phyloP scores from a whole-genome alignment of 2,888 invertebrate species.

The Agrilus cyanescens region DNA sequence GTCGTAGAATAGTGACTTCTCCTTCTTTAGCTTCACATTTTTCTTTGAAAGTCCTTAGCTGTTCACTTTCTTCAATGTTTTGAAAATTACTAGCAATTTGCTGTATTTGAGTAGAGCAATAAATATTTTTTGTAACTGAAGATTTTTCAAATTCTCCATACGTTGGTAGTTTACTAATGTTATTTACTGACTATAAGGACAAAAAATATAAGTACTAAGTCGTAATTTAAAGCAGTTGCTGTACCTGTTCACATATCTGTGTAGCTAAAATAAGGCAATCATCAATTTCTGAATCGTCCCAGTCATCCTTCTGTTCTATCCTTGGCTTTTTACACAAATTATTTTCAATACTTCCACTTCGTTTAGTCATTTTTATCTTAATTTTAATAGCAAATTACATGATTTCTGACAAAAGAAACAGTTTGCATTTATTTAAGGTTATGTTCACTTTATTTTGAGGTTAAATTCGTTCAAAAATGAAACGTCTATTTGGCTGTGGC shows the following conservation, averaged over 20 bases:
- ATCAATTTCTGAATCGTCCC: conserved; percentile 26
- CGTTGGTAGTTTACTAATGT: neutral
- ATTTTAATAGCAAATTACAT: neutral
- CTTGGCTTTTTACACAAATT: conserved; percentile 20
- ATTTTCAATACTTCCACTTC: conserved; percentile 3
- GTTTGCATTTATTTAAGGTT: too few species aligned
- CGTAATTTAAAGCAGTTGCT: neutral
- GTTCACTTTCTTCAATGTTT: neutral
- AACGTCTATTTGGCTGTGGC: too few species aligned
- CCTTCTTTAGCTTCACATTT: conserved; percentile 45
- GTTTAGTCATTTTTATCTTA: conserved; percentile 12
- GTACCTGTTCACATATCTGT: conserved; percentile 20
- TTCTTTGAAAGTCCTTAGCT: conserved; percentile 26
- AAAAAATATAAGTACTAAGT: neutral
- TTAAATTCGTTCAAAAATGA: too few species aligned
- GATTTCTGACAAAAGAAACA: too few species aligned
- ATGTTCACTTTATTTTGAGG: too few species aligned
- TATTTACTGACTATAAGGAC: neutral
- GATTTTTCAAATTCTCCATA: neutral
- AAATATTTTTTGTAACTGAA: conserved; percentile 12
- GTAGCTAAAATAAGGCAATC: conserved; percentile 26
- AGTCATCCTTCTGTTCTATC: conserved; percentile 22
- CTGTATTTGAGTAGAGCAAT: conserved; percentile 16
- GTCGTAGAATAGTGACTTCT: conserved; percentile 43
- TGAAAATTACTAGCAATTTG: neutral